Conservation (phyloP, 2,113 vertebrate genomes). For the Pristiophorus japonicus region DNA sequence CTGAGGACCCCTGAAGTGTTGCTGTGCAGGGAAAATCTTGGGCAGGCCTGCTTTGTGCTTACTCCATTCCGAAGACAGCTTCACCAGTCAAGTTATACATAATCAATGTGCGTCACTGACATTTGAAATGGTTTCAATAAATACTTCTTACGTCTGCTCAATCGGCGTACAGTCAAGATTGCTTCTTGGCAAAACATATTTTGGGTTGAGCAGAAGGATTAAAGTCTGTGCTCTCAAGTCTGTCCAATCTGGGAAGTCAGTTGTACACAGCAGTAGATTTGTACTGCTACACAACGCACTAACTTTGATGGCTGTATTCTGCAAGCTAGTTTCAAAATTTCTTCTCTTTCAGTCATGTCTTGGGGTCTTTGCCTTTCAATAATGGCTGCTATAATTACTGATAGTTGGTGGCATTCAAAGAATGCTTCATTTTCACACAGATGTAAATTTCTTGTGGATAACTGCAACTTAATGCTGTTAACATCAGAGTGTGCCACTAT, state of each 20-base stretch:
- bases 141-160: background rate
- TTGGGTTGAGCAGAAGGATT: background rate
- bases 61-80: background rate
- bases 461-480: background rate
- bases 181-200: background rate
- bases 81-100: background rate
- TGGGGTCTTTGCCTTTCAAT: background rate
- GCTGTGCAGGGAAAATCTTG: background rate
- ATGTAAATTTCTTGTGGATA: background rate
- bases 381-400: background rate
- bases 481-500: background rate
- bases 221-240: background rate
- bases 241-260: background rate
- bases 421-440: background rate
- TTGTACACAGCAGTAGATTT: background rate
- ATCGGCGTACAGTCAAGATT: background rate
- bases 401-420: background rate
- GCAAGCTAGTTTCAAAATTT: background rate
- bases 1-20: background rate
- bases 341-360: background rate
- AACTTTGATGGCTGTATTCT: background rate
- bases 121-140: background rate
- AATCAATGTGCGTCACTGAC: background rate
- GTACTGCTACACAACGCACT: background rate
- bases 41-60: background rate